Evolutionary conservation across 1,140 invertebrate species (phyloP), one percentile per base, ranked within the genome.

Genomic region (Dreissena rostriformis): DNA sequence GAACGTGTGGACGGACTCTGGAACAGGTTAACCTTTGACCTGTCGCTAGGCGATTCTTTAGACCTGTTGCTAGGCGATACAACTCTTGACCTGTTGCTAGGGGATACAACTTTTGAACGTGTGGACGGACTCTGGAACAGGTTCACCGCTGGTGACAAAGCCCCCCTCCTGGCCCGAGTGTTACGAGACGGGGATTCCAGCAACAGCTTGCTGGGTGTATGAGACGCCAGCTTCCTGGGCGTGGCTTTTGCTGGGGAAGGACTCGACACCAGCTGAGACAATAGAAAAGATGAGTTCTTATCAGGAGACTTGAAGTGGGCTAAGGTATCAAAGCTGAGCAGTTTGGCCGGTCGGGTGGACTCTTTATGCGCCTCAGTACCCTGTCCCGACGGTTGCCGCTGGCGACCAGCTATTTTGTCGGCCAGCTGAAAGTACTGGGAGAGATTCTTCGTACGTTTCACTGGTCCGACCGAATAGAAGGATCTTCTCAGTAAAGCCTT

Each of bases 381-480:
- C 2, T 19, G 57, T 15, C 76, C 71, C 51, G 76, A 77, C 5
- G 53, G 26, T 26, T 79, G 76, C 5, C 73, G 61, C 29, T 82
- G 74, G 14, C 89, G 74, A 14, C 89, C 90, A 68, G 86, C 88
- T 57, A 90, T 88, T 65, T 83, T 85, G 68, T 88, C 85, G 26
- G 86, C 84, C 17, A 90, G 79, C 29, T 90, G 78, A 26, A 86
- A 78, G 51, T 86, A 87, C 26, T 87, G 85, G 11, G 86, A 75
- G 24, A 91, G 67, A 57, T 86, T 90, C 19, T 89, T 80, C 19
- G 89, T 87, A 49, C 87, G 71, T 28, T 82, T 87, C 8, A 78
- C 51, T 12, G 84, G 85, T 8, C 86, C 86, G 26, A 88, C 89
- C 22, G 89, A 89, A 76, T 89, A 88, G 79, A 90, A 91, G 2